These are phyloP conservation scores for Pinctada fucata DNA, from an alignment of 2,888 invertebrate species.

Conservation along the genomic window DNA sequence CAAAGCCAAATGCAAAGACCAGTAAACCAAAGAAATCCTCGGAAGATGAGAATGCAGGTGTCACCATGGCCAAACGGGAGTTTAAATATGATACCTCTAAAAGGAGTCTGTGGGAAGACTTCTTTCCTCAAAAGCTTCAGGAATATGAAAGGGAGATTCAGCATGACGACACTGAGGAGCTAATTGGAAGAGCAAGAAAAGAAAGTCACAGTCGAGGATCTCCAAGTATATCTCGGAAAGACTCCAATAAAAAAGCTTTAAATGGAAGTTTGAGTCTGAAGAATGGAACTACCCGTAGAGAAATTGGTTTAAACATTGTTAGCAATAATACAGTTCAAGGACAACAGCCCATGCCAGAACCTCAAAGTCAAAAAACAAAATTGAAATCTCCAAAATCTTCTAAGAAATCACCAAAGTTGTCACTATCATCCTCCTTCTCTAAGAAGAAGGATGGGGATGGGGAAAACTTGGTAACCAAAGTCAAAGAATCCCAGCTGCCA, in stretches of 20 bases:
- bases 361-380: constrained; percentile 3
- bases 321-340: neutral
- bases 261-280: neutral
- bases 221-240: too few relatives aligned
- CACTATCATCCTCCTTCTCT: constrained; percentile 35
- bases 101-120: constrained; percentile 31
- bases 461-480: constrained; percentile 35
- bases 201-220: neutral
- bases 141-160: constrained; percentile 3
- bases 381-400: constrained; percentile 22
- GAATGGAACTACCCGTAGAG: neutral
- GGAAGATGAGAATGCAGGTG: constrained; percentile 1
- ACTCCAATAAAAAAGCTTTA: too few relatives aligned
- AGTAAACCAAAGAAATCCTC: constrained; percentile 36
- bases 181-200: neutral
- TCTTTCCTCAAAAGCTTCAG: constrained; percentile 21
- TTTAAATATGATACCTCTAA: constrained; percentile 8
- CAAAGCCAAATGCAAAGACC: constrained; percentile 55
- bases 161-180: neutral
- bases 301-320: neutral
- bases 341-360: neutral
- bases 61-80: constrained; percentile 11
- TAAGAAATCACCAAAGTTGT: constrained; percentile 18
- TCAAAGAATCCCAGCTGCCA: neutral
- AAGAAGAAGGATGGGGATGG: constrained; percentile 26